These are phyloP conservation scores for Kryptolebias marmoratus DNA, from an alignment of 2,113 vertebrate species.

Conservation along the genomic window DNA sequence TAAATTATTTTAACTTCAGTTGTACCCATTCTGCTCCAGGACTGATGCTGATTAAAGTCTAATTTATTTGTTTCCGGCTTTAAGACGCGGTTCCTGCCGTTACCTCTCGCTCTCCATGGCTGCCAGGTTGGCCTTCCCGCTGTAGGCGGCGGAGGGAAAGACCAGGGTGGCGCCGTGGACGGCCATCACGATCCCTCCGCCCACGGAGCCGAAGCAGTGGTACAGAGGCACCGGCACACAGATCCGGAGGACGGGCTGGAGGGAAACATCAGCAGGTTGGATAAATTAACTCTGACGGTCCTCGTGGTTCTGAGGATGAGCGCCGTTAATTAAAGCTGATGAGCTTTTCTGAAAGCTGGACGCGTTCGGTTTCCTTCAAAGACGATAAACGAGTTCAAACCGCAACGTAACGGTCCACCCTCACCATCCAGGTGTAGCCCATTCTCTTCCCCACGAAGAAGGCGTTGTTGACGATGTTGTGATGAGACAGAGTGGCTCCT, in stretches of 20 bases:
- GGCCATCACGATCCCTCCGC: slow-evolving; percentile 82
- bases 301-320: no score
- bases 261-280: not conserved
- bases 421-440: slow-evolving; percentile 81
- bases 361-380: no score
- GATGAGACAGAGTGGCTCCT: slow-evolving; percentile 90
- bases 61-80: not conserved
- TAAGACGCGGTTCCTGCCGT: not conserved
- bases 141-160: slow-evolving; percentile 83
- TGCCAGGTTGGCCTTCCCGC: slow-evolving; percentile 81
- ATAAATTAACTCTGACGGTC: no score
- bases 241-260: slow-evolving; percentile 70
- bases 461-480: slow-evolving; percentile 93
- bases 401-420: not conserved
- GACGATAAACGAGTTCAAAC: no score
- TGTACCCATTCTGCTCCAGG: not conserved
- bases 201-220: slow-evolving; percentile 92
- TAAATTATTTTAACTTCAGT: no score
- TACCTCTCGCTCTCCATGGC: slow-evolving; percentile 88
- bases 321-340: no score
- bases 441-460: slow-evolving; percentile 80
- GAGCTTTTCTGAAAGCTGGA: no score
- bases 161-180: slow-evolving; percentile 81
- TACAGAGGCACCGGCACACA: slow-evolving; percentile 87
- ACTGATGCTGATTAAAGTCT: not conserved